These are phyloP conservation scores for Lichenostomus cassidix DNA, from an alignment of 2,113 vertebrate species.

Conservation along the genomic window DNA sequence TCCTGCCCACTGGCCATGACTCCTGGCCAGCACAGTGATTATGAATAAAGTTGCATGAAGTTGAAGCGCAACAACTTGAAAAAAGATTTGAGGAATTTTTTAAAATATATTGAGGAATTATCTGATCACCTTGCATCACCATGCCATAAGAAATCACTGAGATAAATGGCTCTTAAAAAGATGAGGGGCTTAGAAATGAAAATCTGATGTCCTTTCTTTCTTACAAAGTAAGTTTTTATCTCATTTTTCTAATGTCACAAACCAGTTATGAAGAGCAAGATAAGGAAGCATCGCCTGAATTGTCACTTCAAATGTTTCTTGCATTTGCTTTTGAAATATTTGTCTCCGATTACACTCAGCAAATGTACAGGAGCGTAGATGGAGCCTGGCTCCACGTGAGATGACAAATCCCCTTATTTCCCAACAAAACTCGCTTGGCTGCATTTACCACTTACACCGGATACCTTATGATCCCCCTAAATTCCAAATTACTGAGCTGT, in stretches of 20 bases:
- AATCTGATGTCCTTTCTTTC: background rate
- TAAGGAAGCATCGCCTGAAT: background rate
- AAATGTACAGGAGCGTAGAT: background rate
- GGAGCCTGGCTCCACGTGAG: fast-evolving
- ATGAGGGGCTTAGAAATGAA: background rate
- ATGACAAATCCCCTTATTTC: background rate
- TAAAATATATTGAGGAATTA: background rate
- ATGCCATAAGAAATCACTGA: background rate
- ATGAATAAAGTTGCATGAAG: background rate
- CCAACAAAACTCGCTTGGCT: background rate
- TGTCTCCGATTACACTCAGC: background rate
- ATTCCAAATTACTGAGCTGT: background rate
- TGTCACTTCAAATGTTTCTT: background rate
- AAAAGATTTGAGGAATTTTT: background rate
- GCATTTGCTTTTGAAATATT: background rate
- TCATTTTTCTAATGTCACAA: background rate
- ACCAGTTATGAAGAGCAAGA: background rate
- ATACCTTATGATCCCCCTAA: background rate
- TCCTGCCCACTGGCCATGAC: background rate
- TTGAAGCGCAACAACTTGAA: background rate
- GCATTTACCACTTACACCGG: background rate
- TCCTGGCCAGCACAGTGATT: background rate
- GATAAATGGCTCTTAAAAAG: background rate
- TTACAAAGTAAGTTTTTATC: background rate
- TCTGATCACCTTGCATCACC: background rate